Percentiles rank a stretch among this genome's conserved stretches.
These are phyloP conservation scores for Myiozetetes cayanensis DNA, from an alignment of 2,113 vertebrate genomes.

Conservation along the genomic window DNA sequence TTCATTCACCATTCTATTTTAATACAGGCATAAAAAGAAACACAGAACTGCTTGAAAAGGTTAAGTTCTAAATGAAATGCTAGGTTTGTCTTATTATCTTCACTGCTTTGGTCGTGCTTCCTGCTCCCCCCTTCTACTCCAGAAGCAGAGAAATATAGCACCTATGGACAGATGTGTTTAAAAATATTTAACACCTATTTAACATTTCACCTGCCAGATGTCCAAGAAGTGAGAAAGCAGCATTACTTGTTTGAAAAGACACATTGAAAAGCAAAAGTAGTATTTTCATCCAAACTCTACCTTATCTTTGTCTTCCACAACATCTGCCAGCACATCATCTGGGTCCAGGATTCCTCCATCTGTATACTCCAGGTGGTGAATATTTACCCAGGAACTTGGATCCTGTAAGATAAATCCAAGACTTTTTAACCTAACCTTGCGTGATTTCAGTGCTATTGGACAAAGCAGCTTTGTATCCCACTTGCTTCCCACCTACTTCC, in stretches of 20 bases:
- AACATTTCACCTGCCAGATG: not conserved
- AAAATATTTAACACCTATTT: not conserved
- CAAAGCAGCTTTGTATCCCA: not conserved
- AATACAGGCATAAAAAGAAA: not conserved
- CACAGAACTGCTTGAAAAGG: not conserved
- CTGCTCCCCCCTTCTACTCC: not conserved
- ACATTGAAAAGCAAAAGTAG: not conserved
- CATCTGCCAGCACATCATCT: constrained; percentile 93
- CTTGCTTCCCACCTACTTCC: not conserved
- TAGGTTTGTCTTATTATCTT: not conserved
- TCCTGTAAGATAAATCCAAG: constrained; percentile 73
- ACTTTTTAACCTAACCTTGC: not conserved
- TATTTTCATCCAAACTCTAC: constrained; percentile 70
- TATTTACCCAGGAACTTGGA: constrained; percentile 89
- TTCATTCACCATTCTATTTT: not conserved
- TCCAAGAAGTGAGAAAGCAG: not conserved
- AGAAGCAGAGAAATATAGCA: not conserved
- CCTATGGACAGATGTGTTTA: not conserved
- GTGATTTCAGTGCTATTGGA: not conserved
- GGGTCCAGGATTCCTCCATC: constrained; percentile 97
- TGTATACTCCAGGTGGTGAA: constrained; percentile 94
- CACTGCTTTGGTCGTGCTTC: not conserved
- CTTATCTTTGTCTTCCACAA: constrained; percentile 98
- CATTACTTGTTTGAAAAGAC: not conserved
- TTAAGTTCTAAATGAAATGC: not conserved